Evolutionary conservation across 2,797 vertebrate species (phyloP).

Genomic region (Bradypus variegatus): DNA sequence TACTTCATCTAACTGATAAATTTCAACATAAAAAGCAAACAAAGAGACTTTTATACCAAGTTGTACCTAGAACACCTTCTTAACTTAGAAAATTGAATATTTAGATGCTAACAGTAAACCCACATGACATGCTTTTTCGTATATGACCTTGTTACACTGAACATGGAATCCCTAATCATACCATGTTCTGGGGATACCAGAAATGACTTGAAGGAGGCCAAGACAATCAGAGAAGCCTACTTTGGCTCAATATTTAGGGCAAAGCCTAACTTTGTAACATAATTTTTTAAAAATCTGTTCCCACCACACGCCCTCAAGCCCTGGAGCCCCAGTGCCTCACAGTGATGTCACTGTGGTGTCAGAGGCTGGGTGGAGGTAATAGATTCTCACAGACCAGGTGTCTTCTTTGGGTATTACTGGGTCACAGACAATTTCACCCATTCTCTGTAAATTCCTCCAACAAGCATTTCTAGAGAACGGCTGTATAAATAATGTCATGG

Average conservation of each 20-base stretch:
- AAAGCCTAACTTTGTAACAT: background rate
- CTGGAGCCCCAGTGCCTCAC: background rate
- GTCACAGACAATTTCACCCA: background rate
- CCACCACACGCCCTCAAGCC: background rate
- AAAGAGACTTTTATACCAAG: slow-evolving; percentile 27
- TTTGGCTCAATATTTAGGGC: background rate
- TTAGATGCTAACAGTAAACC: slow-evolving; percentile 8
- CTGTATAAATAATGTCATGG: background rate
- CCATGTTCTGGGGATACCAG: background rate
- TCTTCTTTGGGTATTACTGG: background rate
- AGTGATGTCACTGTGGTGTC: background rate
- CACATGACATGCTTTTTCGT: background rate
- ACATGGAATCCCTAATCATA: background rate
- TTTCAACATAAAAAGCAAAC: background rate
- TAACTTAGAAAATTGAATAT: slow-evolving; percentile 34
- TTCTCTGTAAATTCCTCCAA: background rate
- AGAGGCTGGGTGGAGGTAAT: background rate
- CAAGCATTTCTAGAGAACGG: background rate
- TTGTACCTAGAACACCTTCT: background rate
- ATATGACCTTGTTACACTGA: background rate
- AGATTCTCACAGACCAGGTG: background rate
- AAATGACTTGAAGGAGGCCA: background rate
- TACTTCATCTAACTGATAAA: slow-evolving; percentile 35
- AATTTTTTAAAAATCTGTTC: background rate
- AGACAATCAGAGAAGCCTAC: background rate